phyloP scores from a whole-genome alignment of 2,113 vertebrate genomes.

The Tachysurus vachellii region DNA sequence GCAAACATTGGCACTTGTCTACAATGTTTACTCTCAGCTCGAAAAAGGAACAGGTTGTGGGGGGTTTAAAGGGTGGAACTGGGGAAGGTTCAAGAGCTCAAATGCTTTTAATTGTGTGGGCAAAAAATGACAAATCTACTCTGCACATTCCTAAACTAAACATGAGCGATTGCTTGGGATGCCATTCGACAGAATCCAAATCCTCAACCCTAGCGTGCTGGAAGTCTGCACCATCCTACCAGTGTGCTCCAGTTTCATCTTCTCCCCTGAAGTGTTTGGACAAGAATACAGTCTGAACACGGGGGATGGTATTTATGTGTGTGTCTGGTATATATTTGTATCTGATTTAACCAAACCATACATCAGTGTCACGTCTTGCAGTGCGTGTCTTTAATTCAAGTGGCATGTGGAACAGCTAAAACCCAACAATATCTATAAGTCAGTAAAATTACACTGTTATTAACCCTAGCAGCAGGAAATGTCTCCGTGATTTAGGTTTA shows the following conservation, averaged over 20 bases:
- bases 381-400: constrained; percentile 25
- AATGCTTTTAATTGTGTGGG: neutral
- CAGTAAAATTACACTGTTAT: constrained; percentile 12
- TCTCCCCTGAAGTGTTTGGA: constrained; percentile 17
- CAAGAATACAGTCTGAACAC: constrained; percentile 3
- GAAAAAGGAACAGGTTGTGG: neutral
- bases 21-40: constrained; percentile 33
- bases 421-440: constrained; percentile 6
- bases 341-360: constrained; percentile 24
- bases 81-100: neutral
- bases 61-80: too few species aligned
- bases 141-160: neutral
- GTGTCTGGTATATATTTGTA: constrained; percentile 15
- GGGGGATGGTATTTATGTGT: constrained; percentile 8
- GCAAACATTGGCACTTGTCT: constrained; percentile 42
- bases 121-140: constrained; percentile 9
- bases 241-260: constrained; percentile 32
- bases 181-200: neutral
- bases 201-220: neutral
- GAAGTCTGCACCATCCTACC: constrained; percentile 36
- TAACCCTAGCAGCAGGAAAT: constrained; percentile 13
- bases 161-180: neutral
- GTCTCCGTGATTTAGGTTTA: neutral
- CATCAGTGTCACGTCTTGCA: constrained; percentile 14
- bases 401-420: neutral